These are phyloP conservation scores for Aricia artaxerxes DNA, from an alignment of 2,888 invertebrate genomes.

Conservation along the genomic window DNA sequence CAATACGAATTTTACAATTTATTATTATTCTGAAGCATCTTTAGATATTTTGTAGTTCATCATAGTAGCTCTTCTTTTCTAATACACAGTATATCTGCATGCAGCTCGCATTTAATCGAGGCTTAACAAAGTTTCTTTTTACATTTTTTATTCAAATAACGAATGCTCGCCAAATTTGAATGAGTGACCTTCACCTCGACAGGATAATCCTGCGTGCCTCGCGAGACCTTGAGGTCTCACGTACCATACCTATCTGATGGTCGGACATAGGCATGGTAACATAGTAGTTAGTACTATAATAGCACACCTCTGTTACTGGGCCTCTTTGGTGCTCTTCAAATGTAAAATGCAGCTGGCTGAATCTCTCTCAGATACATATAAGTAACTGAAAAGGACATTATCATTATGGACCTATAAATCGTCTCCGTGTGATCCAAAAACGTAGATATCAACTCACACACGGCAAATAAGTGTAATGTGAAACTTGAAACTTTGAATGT, in stretches of 20 bases:
- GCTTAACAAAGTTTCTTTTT: neutral
- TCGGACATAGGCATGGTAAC: conserved; percentile 18
- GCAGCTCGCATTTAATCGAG: neutral
- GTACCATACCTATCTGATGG: conserved; percentile 45
- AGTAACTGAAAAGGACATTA: no score
- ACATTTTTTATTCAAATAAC: conserved; percentile 18
- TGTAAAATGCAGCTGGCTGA: no score
- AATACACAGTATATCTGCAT: neutral
- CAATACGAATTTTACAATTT: no score
- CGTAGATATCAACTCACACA: no score
- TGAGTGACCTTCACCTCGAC: conserved; percentile 57
- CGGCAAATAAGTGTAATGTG: no score
- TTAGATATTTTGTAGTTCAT: neutral
- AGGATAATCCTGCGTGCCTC: conserved; percentile 66
- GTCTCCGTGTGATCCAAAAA: no score
- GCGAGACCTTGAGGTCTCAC: conserved; percentile 62
- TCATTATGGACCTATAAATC: no score
- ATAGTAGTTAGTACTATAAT: neutral
- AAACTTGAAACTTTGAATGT: no score
- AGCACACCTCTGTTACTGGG: neutral
- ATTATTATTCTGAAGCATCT: no score
- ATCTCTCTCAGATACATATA: no score
- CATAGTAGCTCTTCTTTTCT: no score
- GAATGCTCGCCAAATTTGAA: conserved; percentile 44
- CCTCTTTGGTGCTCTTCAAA: neutral